phyloP scores from a whole-genome alignment of 2,797 vertebrate species.

The Astyanax mexicanus region DNA sequence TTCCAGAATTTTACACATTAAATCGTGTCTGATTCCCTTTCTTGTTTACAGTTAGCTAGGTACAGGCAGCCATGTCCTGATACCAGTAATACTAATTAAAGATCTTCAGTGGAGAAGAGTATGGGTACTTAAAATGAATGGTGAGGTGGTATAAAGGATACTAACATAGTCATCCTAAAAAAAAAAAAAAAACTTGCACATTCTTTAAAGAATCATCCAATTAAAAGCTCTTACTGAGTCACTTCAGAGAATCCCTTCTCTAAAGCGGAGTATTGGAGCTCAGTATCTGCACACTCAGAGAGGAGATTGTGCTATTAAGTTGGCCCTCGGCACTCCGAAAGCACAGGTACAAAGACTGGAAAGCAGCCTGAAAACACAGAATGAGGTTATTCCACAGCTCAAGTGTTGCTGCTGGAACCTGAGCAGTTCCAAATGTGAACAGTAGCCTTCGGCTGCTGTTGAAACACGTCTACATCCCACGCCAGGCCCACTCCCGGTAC shows the following conservation, averaged over 20 bases:
- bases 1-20: too few relatives aligned
- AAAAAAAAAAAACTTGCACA: too few relatives aligned
- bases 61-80: too few relatives aligned
- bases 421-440: slow-evolving; percentile 44
- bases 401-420: slow-evolving; percentile 45
- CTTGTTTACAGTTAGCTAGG: too few relatives aligned
- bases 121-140: too few relatives aligned
- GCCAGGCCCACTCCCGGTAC: slow-evolving; percentile 57
- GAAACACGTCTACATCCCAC: slow-evolving; percentile 69
- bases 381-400: slow-evolving; percentile 24
- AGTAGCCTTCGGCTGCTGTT: slow-evolving; percentile 65
- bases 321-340: not conserved
- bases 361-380: slow-evolving; percentile 29
- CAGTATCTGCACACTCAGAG: not conserved
- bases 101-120: too few relatives aligned
- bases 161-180: too few relatives aligned
- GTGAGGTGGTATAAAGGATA: too few relatives aligned
- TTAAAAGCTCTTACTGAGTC: not conserved
- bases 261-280: not conserved
- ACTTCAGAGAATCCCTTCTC: not conserved
- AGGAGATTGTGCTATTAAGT: not conserved
- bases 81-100: too few relatives aligned
- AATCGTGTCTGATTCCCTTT: too few relatives aligned
- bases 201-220: too few relatives aligned
- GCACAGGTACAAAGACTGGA: not conserved